These are phyloP conservation scores for Mantis religiosa DNA, from an alignment of 2,888 invertebrate species.

Conservation along the genomic window DNA sequence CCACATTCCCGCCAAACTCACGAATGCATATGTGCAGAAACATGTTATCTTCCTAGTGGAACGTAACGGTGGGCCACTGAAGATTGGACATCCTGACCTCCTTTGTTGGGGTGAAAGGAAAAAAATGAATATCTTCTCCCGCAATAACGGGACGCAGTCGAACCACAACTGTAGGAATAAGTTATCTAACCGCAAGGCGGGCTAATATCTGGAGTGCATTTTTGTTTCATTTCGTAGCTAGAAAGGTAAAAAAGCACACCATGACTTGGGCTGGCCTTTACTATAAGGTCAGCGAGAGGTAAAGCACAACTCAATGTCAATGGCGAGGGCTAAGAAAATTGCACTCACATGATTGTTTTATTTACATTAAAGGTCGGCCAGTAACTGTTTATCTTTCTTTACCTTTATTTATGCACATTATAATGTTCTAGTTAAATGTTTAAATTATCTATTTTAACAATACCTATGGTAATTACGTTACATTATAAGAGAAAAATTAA, in stretches of 20 bases:
- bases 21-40: background rate
- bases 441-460: too few species aligned
- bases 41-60: background rate
- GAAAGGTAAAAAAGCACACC: background rate
- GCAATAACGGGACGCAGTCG: background rate
- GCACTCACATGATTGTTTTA: background rate
- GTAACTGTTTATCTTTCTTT: too few species aligned
- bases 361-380: too few species aligned
- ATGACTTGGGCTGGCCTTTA: background rate
- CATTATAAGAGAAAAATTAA: too few species aligned
- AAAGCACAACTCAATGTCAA: background rate
- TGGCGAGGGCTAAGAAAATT: background rate
- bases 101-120: background rate
- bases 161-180: background rate
- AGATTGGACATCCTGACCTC: background rate
- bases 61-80: background rate
- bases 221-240: background rate
- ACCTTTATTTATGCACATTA: too few species aligned
- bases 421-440: too few species aligned
- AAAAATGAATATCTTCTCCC: background rate
- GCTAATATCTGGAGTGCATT: background rate
- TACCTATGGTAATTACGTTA: too few species aligned
- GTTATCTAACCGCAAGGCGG: background rate
- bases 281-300: background rate
- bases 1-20: background rate